A percentile compares a stretch with the other conserved stretches of the same genome.
phyloP scores from a whole-genome alignment of 2,888 invertebrate genomes.

The Torymus auratus region DNA sequence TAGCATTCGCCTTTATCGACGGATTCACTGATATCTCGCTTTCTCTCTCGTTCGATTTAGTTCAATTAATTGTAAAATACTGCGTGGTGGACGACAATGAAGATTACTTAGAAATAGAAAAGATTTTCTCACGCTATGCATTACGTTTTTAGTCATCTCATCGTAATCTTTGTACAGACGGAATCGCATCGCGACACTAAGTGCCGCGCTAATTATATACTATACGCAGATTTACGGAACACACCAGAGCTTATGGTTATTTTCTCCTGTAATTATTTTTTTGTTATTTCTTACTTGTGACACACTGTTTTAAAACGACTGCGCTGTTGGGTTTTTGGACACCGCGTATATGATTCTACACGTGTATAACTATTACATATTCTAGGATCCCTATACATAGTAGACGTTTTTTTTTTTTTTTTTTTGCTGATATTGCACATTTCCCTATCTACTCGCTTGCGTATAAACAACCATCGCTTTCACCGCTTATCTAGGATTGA shows the following conservation, averaged over 20 bases:
- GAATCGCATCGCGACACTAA: conserved; percentile 23
- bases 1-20: conserved; percentile 35
- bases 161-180: conserved; percentile 46
- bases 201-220: background rate
- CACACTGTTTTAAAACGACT: conserved; percentile 9
- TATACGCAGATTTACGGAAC: conserved; percentile 24
- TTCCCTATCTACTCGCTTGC: conserved; percentile 52
- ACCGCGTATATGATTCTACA: conserved; percentile 1
- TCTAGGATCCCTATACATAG: conserved; percentile 38
- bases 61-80: conserved; percentile 51
- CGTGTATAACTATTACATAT: conserved; percentile 1
- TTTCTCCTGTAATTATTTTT: conserved; percentile 8
- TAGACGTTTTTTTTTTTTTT: conserved; percentile 18
- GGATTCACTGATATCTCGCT: conserved; percentile 45
- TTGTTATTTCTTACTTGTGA: conserved; percentile 13
- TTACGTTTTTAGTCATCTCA: conserved; percentile 4
- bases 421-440: conserved; percentile 51
- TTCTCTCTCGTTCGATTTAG: background rate
- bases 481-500: conserved; percentile 6
- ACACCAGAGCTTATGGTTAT: background rate
- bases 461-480: conserved; percentile 39
- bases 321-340: background rate
- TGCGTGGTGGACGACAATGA: conserved; percentile 45
- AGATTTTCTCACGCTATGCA: background rate
- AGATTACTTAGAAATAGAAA: conserved; percentile 33